A percentile compares a stretch with the other conserved stretches of the same genome.
These are phyloP conservation scores for Mormyrops attenuatus DNA, from an alignment of 2,797 vertebrate species.

Conservation along the genomic window DNA sequence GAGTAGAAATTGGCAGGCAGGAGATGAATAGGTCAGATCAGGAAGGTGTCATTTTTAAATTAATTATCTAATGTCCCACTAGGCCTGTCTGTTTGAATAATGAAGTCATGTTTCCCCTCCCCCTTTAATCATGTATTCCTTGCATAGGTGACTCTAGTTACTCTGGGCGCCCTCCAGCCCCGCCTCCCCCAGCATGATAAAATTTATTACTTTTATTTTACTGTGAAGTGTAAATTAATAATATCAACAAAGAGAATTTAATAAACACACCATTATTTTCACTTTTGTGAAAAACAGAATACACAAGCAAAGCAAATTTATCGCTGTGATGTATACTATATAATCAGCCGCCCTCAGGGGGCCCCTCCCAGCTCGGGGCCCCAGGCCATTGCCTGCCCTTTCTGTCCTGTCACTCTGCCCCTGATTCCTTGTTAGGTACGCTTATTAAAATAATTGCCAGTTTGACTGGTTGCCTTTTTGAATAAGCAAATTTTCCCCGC, in stretches of 20 bases:
- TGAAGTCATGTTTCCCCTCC: not conserved
- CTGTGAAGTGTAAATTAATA: not conserved
- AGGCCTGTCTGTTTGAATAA: not conserved
- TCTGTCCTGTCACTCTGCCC: not conserved
- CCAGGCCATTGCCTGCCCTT: not conserved
- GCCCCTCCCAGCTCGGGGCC: not conserved
- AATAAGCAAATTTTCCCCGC: not conserved
- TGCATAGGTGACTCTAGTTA: not conserved
- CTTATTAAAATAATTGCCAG: not conserved
- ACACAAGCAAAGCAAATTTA: not conserved
- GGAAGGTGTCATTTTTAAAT: not conserved
- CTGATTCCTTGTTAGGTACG: not conserved
- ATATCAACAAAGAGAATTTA: not conserved
- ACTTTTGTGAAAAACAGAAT: not conserved
- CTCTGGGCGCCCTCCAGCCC: not conserved
- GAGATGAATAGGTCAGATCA: not conserved
- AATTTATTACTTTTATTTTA: not conserved
- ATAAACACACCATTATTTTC: not conserved
- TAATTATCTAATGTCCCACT: not conserved
- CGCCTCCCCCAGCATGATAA: not conserved
- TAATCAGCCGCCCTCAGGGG: not conserved
- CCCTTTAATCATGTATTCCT: not conserved
- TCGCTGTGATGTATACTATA: not conserved
- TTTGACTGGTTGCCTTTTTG: not conserved
- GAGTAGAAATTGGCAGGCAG: not conserved